Base-by-base conservation (phyloP, 2,797 vertebrate genomes). In the Falco columbarius region DNA sequence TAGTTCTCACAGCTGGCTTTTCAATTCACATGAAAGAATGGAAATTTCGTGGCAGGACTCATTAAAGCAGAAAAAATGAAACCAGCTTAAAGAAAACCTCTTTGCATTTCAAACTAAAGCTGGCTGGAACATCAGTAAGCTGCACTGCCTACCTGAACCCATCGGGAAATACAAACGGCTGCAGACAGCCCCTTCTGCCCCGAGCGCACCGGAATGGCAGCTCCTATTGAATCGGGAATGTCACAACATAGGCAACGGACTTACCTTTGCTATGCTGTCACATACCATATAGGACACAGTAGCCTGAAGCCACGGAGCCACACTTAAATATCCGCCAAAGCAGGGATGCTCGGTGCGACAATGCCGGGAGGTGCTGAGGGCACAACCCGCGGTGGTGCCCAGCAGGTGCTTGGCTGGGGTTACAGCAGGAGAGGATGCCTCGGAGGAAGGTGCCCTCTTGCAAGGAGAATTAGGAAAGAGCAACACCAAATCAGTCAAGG, bases 1-100 rank as follows among this genome's bases (percentile, higher is more conserved):
- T 96, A 94, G 44, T 47, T 91, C 55, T 97, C 94, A 94, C 93
- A 95, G 92, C 89, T 96, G 96, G 89, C 55, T 91, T 79, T 95
- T 88, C 58, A 72, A 27, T 85, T 80, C 82, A 71, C 23, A 11
- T 47, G 73, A 70, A 96, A 95, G 94, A 97, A 94, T 55, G 54
- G 81, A 49, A 88, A 59, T 91, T 93, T 95, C 90, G 91, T 92
- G 52, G 93, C 90, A 83, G 71, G 66, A 71, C 24, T 96, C 6
- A 10, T 89, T 96, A 95, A 96, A 95, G 83, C 46, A 81, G 74
- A 94, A 74, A 95, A 96, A 95, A 89, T 61, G 26, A 84, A 92
- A 94, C 93, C 49, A 47, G 42, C 59, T 91, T 82, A 80, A 92
- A 90, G 67, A 86, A 91, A 92, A 91, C 13, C 68, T 89, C 74